These are phyloP conservation scores for Ophonus ardosiacus DNA, from an alignment of 2,888 invertebrate genomes.

Conservation along the genomic window DNA sequence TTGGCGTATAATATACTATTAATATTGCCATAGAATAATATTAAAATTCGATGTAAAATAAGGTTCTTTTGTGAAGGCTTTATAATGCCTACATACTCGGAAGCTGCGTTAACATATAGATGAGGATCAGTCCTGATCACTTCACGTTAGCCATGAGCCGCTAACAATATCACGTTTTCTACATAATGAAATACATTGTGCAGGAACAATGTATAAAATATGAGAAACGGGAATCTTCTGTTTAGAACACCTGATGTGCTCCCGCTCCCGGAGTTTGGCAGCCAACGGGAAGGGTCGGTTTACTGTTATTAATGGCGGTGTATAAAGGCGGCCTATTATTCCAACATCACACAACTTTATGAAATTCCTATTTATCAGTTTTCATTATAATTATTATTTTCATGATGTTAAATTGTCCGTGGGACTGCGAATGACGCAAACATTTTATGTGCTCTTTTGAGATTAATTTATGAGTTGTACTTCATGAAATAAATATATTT, in stretches of 20 bases:
- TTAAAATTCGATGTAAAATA: no score
- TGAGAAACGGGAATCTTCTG: background rate
- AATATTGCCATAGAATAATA: no score
- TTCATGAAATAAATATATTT: background rate
- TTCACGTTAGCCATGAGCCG: no score
- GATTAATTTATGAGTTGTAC: background rate
- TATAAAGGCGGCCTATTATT: conserved; percentile 3
- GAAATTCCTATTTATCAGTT: conserved; percentile 32
- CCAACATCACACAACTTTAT: conserved; percentile 13
- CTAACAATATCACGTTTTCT: background rate
- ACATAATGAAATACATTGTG: background rate
- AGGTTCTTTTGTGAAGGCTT: no score
- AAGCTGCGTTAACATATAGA: no score
- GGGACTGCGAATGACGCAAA: background rate
- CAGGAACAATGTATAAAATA: background rate
- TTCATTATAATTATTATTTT: background rate
- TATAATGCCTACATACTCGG: no score
- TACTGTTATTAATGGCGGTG: conserved; percentile 2
- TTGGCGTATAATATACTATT: no score
- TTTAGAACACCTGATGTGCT: background rate
- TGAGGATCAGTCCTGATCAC: no score
- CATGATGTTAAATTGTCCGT: background rate
- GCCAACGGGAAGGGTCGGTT: background rate
- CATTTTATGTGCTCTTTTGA: background rate
- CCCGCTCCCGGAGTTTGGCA: no score